Evolutionary conservation across 1,140 invertebrate genomes (phyloP), one percentile per base, ranked within the genome.

Genomic region (Pseudomyrmex gracilis): DNA sequence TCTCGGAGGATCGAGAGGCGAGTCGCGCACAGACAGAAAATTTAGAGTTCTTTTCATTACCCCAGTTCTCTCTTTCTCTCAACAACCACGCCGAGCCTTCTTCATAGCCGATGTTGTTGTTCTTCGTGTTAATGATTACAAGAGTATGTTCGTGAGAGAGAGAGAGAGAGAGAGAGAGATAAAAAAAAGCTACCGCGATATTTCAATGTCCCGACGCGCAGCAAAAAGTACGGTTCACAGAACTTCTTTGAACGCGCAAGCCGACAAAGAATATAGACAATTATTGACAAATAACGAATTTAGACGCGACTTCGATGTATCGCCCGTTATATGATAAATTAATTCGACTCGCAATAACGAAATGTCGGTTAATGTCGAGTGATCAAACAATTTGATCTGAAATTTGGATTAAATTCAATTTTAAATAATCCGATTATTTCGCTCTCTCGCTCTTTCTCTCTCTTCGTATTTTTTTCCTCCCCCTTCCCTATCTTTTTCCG

Each of bases 31-130:
- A 80, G 82, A 86, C 85, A 64, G 83, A 88, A 34, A 34, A 85
- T 90, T 91, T 90, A 71, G 80, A 90, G 90, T 91, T 91, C 89
- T 91, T 90, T 92, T 91, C 90, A 92, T 91, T 91, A 90, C 74
- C 34, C 34, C 64, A 86, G 80, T 84, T 90, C 84, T 90, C 86
- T 89, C 86, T 83, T 57, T 87, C 90, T 87, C 86, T 84, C 89
- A 90, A 88, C 89, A 87, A 87, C 85, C 86, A 91, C 87, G 73
- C 8, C 83, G 47, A 73, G 57, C 58, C 53, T 73, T 22, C 22
- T 24, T 74, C 34, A 73, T 82, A 73, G 55, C 63, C 83, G 51
- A 61, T 85, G 43, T 76, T 83, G 43, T 58, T 47, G 67, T 60
- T 77, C 61, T 34, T 47, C 47, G 34, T 80, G 47, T 83, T 82